Evolutionary conservation across 2,888 invertebrate genomes (phyloP).

Genomic region (Antheraea assamensis): DNA sequence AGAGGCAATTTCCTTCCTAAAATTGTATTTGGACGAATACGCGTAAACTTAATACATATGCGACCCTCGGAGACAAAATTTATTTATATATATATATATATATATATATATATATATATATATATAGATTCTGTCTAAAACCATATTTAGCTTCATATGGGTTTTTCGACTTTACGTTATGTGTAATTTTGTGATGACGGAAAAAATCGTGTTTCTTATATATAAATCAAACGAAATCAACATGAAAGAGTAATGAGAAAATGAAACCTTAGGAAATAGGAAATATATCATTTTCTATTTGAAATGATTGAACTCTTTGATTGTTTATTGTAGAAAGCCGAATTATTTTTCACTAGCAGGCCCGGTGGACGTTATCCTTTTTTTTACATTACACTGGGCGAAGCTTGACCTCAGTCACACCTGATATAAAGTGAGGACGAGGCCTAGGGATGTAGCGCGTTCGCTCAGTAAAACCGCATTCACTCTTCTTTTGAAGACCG

Average conservation of each 20-base stretch:
- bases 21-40: conserved; percentile 77
- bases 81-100: conserved; percentile 74
- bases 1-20: conserved; percentile 78
- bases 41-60: conserved; percentile 75
- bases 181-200: conserved; percentile 30
- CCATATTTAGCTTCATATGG: conserved; percentile 45
- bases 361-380: too few relatives aligned
- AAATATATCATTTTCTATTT: too few relatives aligned
- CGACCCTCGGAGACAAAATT: conserved; percentile 72
- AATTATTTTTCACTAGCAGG: background rate
- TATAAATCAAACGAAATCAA: conserved; percentile 25
- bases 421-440: too few relatives aligned
- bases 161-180: conserved; percentile 43
- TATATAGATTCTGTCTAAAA: conserved; percentile 50
- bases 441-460: too few relatives aligned
- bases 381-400: too few relatives aligned
- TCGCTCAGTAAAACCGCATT: too few relatives aligned
- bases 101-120: too few relatives aligned
- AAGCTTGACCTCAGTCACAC: too few relatives aligned
- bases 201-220: conserved; percentile 36
- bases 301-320: background rate
- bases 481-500: too few relatives aligned
- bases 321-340: background rate
- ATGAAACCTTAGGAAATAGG: conserved; percentile 5
- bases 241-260: conserved; percentile 22